Percentiles rank a stretch among this genome's conserved stretches.
These are phyloP conservation scores for Diabrotica virgifera DNA, from an alignment of 1,140 invertebrate species.

Conservation along the genomic window DNA sequence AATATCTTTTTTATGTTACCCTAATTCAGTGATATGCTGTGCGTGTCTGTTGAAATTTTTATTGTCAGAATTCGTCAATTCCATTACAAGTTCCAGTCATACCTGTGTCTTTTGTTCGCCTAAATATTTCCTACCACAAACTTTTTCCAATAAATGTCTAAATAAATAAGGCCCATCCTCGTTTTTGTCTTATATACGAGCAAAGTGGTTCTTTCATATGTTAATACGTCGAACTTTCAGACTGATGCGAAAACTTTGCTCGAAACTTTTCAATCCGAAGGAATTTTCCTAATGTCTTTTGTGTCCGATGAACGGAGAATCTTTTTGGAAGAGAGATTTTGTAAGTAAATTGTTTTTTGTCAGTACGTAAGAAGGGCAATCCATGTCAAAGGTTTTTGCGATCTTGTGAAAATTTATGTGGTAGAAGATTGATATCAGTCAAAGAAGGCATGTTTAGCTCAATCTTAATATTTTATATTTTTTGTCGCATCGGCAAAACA, in stretches of 20 bases:
- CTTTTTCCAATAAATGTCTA: constrained; percentile 17
- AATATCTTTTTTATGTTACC: too few species aligned
- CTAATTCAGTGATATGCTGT: too few species aligned
- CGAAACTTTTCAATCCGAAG: constrained; percentile 4
- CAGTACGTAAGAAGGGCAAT: neutral
- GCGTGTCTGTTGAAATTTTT: neutral
- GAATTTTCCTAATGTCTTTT: constrained; percentile 8
- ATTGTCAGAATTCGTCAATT: neutral
- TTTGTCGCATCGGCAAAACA: too few species aligned
- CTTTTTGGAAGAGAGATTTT: constrained; percentile 4
- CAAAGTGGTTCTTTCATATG: constrained; percentile 15
- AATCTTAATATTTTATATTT: too few species aligned
- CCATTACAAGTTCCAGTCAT: neutral
- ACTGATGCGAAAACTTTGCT: constrained; percentile 14
- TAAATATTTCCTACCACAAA: constrained; percentile 8
- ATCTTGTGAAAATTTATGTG: too few species aligned
- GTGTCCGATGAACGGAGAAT: constrained; percentile 12
- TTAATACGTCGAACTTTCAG: constrained; percentile 19
- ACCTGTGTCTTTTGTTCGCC: neutral
- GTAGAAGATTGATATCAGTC: too few species aligned
- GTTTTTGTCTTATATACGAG: constrained; percentile 15
- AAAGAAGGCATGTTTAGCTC: too few species aligned
- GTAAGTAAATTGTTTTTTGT: constrained; percentile 3
- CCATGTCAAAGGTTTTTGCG: too few species aligned
- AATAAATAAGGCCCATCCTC: constrained; percentile 14